Evolutionary conservation across 92 coral and sea anemone species (phyloP).

Genomic region (Ricordea florida): DNA sequence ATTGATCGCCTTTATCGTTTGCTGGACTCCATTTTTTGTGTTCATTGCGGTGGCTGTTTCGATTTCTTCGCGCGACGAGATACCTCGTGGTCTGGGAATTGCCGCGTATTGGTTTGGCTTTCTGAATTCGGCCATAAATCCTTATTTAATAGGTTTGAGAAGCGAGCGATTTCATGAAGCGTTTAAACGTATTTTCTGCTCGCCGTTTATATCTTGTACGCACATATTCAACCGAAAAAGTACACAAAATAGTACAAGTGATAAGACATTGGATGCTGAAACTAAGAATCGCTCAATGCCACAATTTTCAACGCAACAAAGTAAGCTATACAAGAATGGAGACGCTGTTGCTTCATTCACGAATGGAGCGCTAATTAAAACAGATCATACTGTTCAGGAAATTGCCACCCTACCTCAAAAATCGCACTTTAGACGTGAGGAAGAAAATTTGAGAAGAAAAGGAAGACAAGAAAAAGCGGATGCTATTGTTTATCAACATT

Average conservation of each 20-base stretch:
- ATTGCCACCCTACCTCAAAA: not conserved
- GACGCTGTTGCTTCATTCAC: not conserved
- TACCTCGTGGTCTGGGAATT: constrained; percentile 80
- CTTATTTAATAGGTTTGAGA: constrained; percentile 81
- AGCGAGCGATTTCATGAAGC: constrained; percentile 63
- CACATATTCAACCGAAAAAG: not conserved
- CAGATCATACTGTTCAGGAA: not conserved
- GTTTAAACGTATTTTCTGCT: constrained; percentile 45
- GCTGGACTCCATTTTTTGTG: constrained; percentile 84
- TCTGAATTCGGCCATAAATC: constrained; percentile 78
- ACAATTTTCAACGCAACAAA: not conserved
- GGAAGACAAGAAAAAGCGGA: not conserved
- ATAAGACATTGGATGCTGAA: not conserved
- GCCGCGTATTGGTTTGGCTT: constrained; percentile 89
- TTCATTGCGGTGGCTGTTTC: constrained; percentile 72
- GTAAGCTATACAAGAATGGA: not conserved
- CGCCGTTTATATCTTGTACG: constrained; percentile 12
- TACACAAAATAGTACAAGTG: not conserved
- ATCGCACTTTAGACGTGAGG: not conserved
- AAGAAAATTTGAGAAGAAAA: not conserved
- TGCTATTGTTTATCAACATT: constrained; percentile 2
- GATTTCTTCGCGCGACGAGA: constrained; percentile 43
- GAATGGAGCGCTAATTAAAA: not conserved
- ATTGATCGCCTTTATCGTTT: constrained; percentile 67
- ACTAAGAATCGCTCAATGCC: not conserved